Evolutionary conservation across 1,140 invertebrate genomes (phyloP), one percentile per base, ranked within the genome.

Genomic region (Pseudachorutes palmiensis): DNA sequence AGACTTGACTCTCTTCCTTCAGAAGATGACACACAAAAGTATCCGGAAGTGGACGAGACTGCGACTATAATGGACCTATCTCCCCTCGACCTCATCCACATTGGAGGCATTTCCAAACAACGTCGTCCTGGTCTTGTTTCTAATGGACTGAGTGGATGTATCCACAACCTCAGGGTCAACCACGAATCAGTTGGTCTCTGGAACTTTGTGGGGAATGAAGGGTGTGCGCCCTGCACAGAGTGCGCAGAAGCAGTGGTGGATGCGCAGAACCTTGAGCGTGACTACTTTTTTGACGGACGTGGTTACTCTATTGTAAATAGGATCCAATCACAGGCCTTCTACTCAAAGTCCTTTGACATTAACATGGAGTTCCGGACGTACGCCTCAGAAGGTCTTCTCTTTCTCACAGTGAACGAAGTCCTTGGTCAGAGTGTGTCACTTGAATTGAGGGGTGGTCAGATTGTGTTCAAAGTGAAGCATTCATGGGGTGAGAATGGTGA

Each of bases 351-450:
- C 16, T 91, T 92, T 76, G 86, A 85, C 45, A 82, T 96, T 1
- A 84, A 86, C 19, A 82, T 97, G 55, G 86, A 84, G 68, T 93
- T 97, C 77, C 84, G 85, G 67, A 94, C 91, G 0, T 88, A 88
- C 72, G 92, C 95, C 79, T 88, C 93, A 76, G 87, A 95, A 79
- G 89, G 91, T 1, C 77, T 94, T 3, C 81, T 97, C 0, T 93
- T 96, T 76, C 79, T 94, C 45, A 87, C 90, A 29, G 83, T 87
- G 16, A 90, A 91, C 78, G 82, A 82, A 65, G 80, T 81, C 19
- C 85, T 85, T 70, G 86, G 88, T 74, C 88, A 89, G 69, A 88
- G 87, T 71, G 83, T 93, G 51, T 88, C 88, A 62, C 80, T 96
- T 45, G 85, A 84, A 69, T 76, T 96, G 58, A 81, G 84, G 48